Evolutionary conservation across 2,113 vertebrate species (phyloP), one percentile per base, ranked within the genome.

Genomic region (Pavo muticus): DNA sequence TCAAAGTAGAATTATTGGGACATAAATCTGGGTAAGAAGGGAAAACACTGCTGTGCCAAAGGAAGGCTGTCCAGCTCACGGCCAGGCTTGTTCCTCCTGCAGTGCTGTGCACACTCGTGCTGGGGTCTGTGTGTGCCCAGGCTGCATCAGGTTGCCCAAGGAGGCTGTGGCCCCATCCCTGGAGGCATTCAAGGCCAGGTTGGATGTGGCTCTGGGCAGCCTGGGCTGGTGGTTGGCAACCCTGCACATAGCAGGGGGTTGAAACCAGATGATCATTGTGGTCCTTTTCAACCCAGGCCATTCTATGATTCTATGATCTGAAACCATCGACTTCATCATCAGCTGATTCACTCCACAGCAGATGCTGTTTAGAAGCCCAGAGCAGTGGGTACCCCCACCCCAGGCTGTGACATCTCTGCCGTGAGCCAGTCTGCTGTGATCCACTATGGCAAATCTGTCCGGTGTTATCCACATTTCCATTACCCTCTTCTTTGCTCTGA

Each of bases 281-380:
- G 6, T 24, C 47, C 47, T 48, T 24, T 48, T 11, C 47, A 48
- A 23, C 47, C 47, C 47, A 48, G 47, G 47, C 21, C 21, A 23
- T 48, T 24, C 45, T 47, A 10, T 4, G 45, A 47, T 47, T 47
- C 47, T 48, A 23, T 12, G 11, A 48, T 20, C 14, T 29, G n/a
- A 91, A 63, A 17, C 11, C 61, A 6, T 19, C 85, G 25, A 2
- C 89, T 17, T 2, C 2, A 9, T 7, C 56, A 1, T 2, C 8
- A 3, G 44, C 92, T 29, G 6, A 9, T 0, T 1, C 37, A 7
- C 37, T 1, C 56, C 0, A 0, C 1, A 2, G 7, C 11, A 14
- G 78, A 16, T 5, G 40, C 40, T n/a, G 0, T 7, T 5, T 24
- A 24, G 2, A 1, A 14, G 35, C 7, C 14, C 70, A 25, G 78